These are phyloP conservation scores for Hystrix brachyura DNA, from an alignment of 2,113 vertebrate genomes.

Conservation along the genomic window DNA sequence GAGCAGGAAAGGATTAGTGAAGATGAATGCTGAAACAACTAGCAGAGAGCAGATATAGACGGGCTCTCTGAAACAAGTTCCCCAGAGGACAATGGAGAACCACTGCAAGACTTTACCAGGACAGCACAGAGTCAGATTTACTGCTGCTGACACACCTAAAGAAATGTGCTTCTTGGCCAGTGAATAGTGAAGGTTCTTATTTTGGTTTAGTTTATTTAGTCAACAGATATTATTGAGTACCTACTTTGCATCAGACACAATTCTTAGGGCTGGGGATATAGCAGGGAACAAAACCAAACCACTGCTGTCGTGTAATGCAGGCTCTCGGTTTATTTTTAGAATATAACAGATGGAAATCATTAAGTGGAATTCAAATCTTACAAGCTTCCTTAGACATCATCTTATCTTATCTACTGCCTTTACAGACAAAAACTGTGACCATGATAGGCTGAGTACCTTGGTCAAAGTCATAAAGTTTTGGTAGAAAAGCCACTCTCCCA, in stretches of 20 bases:
- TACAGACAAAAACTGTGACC: neutral
- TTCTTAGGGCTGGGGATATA: neutral
- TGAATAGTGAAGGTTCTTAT: neutral
- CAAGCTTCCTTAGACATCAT: constrained; percentile 10
- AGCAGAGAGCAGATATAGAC: neutral
- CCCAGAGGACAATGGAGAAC: neutral
- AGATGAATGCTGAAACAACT: neutral
- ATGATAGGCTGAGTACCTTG: neutral
- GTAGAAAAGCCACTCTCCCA: neutral
- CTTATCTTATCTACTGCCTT: neutral
- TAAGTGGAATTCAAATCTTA: neutral
- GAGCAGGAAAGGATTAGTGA: neutral
- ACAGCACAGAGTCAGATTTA: neutral
- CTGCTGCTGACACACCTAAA: neutral
- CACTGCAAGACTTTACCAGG: neutral
- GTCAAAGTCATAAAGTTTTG: neutral
- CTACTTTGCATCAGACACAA: neutral
- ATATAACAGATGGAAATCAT: neutral
- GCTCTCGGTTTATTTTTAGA: constrained; percentile 29
- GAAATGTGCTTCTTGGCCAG: neutral
- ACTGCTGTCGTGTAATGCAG: neutral
- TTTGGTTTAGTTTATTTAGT: neutral
- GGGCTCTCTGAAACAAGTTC: neutral
- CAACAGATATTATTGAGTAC: neutral
- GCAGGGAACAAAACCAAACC: constrained; percentile 37